Evolutionary conservation across 2,888 invertebrate genomes (phyloP).

Genomic region (Rhaphigaster nebulosa): DNA sequence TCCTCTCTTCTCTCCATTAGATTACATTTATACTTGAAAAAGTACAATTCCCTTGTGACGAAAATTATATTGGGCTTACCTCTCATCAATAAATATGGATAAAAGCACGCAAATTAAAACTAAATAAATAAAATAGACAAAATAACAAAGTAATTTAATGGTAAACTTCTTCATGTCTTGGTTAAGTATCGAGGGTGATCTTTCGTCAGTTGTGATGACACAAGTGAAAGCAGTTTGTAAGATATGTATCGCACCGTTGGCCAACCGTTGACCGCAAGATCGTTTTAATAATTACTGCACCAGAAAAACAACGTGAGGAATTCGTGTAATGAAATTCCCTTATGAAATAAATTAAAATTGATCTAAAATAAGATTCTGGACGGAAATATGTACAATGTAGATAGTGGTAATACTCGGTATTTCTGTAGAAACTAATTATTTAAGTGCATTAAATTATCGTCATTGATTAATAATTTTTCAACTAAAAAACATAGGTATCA

Average conservation of each 20-base stretch:
- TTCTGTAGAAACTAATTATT: no score
- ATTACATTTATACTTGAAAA: no score
- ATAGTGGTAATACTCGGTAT: no score
- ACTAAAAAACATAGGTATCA: no score
- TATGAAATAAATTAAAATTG: neutral
- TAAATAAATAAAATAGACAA: neutral
- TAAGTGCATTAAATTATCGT: no score
- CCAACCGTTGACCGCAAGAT: conserved; percentile 18
- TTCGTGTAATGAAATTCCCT: neutral
- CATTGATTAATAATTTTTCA: no score
- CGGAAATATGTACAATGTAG: neutral
- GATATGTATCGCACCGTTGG: conserved; percentile 7
- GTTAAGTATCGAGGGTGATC: neutral
- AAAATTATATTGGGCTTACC: no score
- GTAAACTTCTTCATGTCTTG: neutral
- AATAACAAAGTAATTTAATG: neutral
- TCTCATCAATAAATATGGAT: no score
- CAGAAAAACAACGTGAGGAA: neutral
- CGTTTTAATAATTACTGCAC: neutral
- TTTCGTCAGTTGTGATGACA: conserved; percentile 24
- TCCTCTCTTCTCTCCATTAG: no score
- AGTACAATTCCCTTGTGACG: no score
- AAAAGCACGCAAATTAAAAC: no score
- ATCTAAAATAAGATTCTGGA: neutral
- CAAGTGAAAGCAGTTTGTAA: neutral